A percentile compares a stretch with the other conserved stretches of the same genome.
phyloP scores from a whole-genome alignment of 92 coral and sea anemone genomes.

The Paramuricea clavata region DNA sequence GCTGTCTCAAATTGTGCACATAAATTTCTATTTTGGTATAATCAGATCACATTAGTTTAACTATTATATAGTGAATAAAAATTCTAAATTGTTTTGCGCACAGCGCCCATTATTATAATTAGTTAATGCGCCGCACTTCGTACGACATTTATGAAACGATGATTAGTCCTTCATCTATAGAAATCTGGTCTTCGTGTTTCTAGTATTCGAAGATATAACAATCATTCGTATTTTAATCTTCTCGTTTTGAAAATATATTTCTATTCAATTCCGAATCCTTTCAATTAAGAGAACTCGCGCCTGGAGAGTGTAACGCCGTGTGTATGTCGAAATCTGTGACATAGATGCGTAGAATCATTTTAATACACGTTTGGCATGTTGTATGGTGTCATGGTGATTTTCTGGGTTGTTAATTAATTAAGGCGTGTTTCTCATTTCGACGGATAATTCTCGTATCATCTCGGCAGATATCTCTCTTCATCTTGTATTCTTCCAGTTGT shows the following conservation, averaged over 20 bases:
- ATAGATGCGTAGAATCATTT: neutral
- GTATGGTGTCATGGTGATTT: neutral
- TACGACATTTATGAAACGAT: slow-evolving; percentile 3
- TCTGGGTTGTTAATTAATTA: neutral
- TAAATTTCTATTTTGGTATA: neutral
- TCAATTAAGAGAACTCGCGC: neutral
- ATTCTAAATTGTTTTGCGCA: slow-evolving; percentile 17
- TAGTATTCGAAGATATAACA: neutral
- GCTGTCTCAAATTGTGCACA: neutral
- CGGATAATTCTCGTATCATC: neutral
- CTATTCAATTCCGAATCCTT: neutral
- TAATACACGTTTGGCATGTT: too few species aligned
- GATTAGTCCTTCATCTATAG: neutral
- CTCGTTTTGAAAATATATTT: neutral
- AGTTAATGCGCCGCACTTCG: neutral
- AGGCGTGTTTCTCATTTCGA: neutral
- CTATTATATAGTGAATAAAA: slow-evolving; percentile 1
- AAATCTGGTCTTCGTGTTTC: neutral
- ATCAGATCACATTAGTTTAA: neutral
- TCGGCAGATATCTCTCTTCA: neutral
- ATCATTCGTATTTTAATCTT: neutral
- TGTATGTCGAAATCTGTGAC: neutral
- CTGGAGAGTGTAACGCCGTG: neutral
- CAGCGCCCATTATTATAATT: slow-evolving; percentile 20
- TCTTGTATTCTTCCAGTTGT: neutral